A percentile compares a stretch with the other conserved stretches of the same genome.
phyloP scores from a whole-genome alignment of 2,797 vertebrate species.

The Pipistrellus pipistrellus region DNA sequence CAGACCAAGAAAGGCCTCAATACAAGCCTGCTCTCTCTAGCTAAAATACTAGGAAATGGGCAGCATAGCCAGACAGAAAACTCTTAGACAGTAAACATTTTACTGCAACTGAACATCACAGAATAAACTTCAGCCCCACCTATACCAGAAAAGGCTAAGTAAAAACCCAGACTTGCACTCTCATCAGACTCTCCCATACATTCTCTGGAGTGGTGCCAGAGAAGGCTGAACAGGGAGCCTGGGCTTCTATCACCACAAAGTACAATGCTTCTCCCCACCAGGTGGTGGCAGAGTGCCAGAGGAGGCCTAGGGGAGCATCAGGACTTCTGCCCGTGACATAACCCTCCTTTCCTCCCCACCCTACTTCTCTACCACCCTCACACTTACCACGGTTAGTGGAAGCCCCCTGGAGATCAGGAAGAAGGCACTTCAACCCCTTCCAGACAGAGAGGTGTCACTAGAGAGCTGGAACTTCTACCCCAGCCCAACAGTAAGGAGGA shows the following conservation, averaged over 20 bases:
- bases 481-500: neutral
- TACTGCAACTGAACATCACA: constrained; percentile 19
- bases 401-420: constrained; percentile 23
- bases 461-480: neutral
- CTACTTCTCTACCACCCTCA: neutral
- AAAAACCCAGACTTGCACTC: constrained; percentile 34
- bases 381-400: neutral
- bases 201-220: neutral
- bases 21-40: neutral
- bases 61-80: constrained; percentile 10
- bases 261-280: neutral
- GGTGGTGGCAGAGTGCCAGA: neutral
- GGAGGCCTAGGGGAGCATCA: neutral
- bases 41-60: neutral
- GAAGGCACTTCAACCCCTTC: neutral
- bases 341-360: neutral
- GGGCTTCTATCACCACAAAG: neutral
- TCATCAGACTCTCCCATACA: neutral
- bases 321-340: neutral
- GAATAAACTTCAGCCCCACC: neutral
- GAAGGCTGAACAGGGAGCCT: neutral
- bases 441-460: neutral
- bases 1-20: neutral
- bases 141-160: constrained; percentile 27
- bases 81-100: constrained; percentile 3